A percentile compares a stretch with the other conserved stretches of the same genome.
phyloP scores from a whole-genome alignment of 2,797 vertebrate genomes.

The Halcyon chelicuti region DNA sequence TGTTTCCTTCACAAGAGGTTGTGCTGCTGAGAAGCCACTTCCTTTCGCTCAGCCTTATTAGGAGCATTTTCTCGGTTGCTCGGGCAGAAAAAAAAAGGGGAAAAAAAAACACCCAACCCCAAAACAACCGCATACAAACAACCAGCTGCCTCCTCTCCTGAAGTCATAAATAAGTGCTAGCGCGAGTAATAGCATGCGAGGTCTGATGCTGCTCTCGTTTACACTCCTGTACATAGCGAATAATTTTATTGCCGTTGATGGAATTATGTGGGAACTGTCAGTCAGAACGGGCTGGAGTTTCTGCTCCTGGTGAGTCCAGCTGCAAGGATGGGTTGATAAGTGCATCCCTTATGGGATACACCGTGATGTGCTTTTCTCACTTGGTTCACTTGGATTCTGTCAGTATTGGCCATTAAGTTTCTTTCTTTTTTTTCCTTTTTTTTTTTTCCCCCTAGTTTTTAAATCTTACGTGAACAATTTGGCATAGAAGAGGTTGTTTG shows the following conservation, averaged over 20 bases:
- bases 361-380: no score
- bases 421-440: not conserved
- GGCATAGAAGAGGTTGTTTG: not conserved
- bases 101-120: not conserved
- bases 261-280: not conserved
- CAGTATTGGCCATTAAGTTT: not conserved
- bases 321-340: not conserved
- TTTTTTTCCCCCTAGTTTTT: not conserved
- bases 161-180: not conserved
- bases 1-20: not conserved
- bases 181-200: not conserved
- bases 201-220: not conserved
- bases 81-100: not conserved
- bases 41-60: constrained; percentile 49
- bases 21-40: constrained; percentile 21
- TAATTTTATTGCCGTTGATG: not conserved
- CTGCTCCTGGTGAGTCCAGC: not conserved
- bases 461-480: not conserved
- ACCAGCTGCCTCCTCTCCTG: not conserved
- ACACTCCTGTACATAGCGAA: not conserved
- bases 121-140: not conserved
- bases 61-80: constrained; percentile 32
- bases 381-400: not conserved
- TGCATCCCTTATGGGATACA: rapidly evolving
- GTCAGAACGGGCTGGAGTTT: not conserved